phyloP scores from a whole-genome alignment of 2,113 vertebrate species.

The Periophthalmodon schlosseri region DNA sequence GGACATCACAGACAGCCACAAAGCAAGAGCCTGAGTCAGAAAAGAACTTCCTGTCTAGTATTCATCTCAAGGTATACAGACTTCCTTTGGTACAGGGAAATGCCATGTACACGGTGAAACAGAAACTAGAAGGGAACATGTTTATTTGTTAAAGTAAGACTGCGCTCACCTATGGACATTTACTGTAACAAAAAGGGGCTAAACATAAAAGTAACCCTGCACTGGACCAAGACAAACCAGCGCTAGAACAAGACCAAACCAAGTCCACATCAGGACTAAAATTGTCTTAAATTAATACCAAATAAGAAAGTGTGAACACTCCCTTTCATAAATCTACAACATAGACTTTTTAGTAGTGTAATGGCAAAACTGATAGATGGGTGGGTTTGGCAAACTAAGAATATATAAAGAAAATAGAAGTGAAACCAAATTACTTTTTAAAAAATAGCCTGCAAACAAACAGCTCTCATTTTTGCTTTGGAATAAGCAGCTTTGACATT shows the following conservation, averaged over 20 bases:
- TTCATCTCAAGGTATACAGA: not conserved
- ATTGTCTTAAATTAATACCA: not conserved
- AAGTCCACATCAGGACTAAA: not conserved
- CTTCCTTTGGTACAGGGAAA: not conserved
- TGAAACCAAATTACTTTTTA: not conserved
- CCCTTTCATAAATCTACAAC: not conserved
- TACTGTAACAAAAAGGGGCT: too few species aligned
- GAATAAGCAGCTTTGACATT: not conserved
- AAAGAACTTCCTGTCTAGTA: not conserved
- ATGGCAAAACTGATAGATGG: not conserved
- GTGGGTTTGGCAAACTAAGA: not conserved
- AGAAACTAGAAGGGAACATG: not conserved
- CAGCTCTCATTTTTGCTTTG: not conserved
- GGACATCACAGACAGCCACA: not conserved
- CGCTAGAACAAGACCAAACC: too few species aligned
- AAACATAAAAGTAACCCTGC: too few species aligned
- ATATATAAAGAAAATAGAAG: not conserved
- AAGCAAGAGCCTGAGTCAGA: not conserved
- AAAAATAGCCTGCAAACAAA: not conserved
- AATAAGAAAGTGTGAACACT: not conserved
- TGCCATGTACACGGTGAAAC: not conserved
- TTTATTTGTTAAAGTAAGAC: too few species aligned
- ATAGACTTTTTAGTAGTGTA: not conserved
- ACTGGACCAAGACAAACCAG: too few species aligned
- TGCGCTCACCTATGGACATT: too few species aligned